Base-by-base conservation (phyloP, 2,888 invertebrate species). In the Mactromeris polynyma region DNA sequence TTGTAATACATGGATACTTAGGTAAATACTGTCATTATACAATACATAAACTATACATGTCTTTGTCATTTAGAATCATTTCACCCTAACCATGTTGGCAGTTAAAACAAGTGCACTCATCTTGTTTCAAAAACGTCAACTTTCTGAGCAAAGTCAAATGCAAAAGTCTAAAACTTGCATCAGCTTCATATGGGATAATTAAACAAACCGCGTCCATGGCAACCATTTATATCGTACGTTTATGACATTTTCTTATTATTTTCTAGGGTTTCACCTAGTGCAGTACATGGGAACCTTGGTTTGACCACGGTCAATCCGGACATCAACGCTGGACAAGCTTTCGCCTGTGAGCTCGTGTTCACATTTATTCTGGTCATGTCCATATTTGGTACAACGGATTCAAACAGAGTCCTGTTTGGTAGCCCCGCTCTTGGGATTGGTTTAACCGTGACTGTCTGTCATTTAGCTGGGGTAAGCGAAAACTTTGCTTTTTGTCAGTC, bases 371-470 rank as follows among this genome's bases (percentile, higher is more conserved):
- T 99, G 89, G 98, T 99, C 33, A 97, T 99, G 91, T 98, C 98
- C 6, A 98, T 99, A 21, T 98, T 98, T 96, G 96, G 96, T 4
- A 98, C 98, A 42, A 98, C 98, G 92, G 99, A 99, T 96, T 97
- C 97, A 0, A 98, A 98, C 94, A 98, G 98, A 90, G 97, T 97
- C 9, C 98, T 99, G 96, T 97, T 98, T 95, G 97, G 98, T 58
- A 98, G 98, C 0, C 98, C 98, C 0, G 98, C 99, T 0, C 97
- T 99, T 82, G 98, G 98, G 87, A 99, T 99, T 95, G 99, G 99
- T 0, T 97, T 99, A 93, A 97, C 99, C 0, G 98, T 99, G 79
- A 98, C 98, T 0, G 97, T 98, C 90, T 98, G 98, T 9, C 99
- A 99, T 96, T 97, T 99, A 93, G 98, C 98, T 86, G 98, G 98